Percentiles rank a stretch among this genome's conserved stretches.
These are phyloP conservation scores for Macrocentrus cingulum DNA, from an alignment of 1,140 invertebrate genomes.

Conservation along the genomic window DNA sequence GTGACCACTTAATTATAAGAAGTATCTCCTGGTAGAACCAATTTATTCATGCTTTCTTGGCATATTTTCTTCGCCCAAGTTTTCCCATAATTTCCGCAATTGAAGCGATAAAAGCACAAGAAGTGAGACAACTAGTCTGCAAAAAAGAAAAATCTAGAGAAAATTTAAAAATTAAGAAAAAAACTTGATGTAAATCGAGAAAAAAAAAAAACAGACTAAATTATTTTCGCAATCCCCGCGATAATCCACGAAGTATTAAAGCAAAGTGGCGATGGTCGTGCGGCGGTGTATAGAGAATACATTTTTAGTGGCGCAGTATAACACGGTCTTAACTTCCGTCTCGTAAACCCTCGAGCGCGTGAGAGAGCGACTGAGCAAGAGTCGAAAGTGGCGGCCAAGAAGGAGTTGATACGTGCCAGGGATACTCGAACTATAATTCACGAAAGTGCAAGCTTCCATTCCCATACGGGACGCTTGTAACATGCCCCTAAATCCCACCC, in stretches of 20 bases:
- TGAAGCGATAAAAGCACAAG: too few relatives aligned
- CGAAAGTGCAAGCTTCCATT: slow-evolving; percentile 32
- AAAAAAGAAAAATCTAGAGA: too few relatives aligned
- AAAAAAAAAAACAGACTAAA: not conserved
- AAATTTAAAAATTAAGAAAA: too few relatives aligned
- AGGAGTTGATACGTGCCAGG: slow-evolving; percentile 35
- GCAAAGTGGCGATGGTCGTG: slow-evolving; percentile 10
- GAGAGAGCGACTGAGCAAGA: slow-evolving; percentile 13
- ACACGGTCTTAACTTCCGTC: slow-evolving; percentile 28
- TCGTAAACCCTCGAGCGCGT: slow-evolving; percentile 24
- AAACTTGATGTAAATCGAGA: too few relatives aligned
- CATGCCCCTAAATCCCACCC: slow-evolving; percentile 9
- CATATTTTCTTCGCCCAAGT: too few relatives aligned
- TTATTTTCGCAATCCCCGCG: not conserved
- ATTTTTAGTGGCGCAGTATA: slow-evolving; percentile 24
- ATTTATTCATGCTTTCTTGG: too few relatives aligned
- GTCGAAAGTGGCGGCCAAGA: slow-evolving; percentile 27
- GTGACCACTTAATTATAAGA: too few relatives aligned
- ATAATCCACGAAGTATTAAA: slow-evolving; percentile 21
- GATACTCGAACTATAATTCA: slow-evolving; percentile 38
- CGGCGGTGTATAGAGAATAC: too few relatives aligned
- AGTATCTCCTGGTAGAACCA: too few relatives aligned
- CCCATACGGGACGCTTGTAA: slow-evolving; percentile 32
- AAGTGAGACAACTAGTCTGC: too few relatives aligned
- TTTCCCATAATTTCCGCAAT: too few relatives aligned